Evolutionary conservation across 2,888 invertebrate genomes (phyloP), one percentile per base, ranked within the genome.

Genomic region (Serrognathus titanus): DNA sequence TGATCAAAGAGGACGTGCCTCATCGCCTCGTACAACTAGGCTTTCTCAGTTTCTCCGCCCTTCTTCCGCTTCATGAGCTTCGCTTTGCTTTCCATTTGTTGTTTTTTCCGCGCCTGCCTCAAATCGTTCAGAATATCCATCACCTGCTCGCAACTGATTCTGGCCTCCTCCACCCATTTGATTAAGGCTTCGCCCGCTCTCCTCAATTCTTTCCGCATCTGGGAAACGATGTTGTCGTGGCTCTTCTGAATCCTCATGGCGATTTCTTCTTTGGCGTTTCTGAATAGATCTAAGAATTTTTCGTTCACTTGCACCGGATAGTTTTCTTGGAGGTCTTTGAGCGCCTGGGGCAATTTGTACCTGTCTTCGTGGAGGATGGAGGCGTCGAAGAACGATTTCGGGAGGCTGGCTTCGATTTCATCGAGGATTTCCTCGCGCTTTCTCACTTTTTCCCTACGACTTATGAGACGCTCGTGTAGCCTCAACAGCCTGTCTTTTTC

Each of bases 151-250:
- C 62, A 70, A 10, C 65, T 51, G 11, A 55, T 57, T 58, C 71
- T 68, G 1, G 70, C 66, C 51, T 69, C 69, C 16, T 73, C 72
- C 8, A 70, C 65, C 57, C 65, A 60, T 53, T 64, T 64, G 54
- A 68, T 68, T 40, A 73, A 69, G 54, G 69, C 72, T 37, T 72
- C 72, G 5, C 72, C 73, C 62, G 78, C 77, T 48, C 68, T 70
- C 24, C 71, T 60, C 10, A 78, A 61, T 52, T 77, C 77, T 57
- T 71, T 74, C 58, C 73, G 74, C 75, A 78, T 75, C 65, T 78
- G 76, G 1, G 72, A 66, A 0, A 72, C 71, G 7, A 77, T 73
- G 53, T 71, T 72, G 58, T 75, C 75, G 54, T 78, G 76, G 31
- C 75, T 66, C 36, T 65, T 66, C 51, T 77, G 76, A 69, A 77